Base-by-base conservation (phyloP, 2,888 invertebrate genomes). In the Campoplex capitator region DNA sequence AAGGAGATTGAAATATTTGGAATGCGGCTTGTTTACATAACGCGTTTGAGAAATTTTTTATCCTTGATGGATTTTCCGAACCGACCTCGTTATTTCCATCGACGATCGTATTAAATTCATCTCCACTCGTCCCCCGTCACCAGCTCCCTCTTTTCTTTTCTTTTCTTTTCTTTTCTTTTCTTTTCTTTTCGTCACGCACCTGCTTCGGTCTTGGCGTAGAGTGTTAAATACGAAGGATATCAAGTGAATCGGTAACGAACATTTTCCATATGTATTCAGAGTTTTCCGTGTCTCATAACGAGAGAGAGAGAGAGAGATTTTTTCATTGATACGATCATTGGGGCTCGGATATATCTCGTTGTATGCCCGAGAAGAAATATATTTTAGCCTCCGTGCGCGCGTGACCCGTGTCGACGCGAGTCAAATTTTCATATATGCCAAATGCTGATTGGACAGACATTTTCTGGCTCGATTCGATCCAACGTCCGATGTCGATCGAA, bases 1-100 rank as follows among this genome's bases (percentile, higher is more conserved):
- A 62, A 32, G 16, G 32, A 62, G 48, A 13, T n/a, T 18, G 32
- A 3, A 62, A 45, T 32, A 42, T 71, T 80, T 58, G 2, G 71
- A 32, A 62, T 62, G 70, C 68, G 32, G 11, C n/a, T 54, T 71
- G 38, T 71, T 45, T 45, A 48, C 68, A 68, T 70, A 58, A 80
- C 48, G 73, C 71, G 80, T 32, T 58, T 3, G 28, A 58, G 28
- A 9, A 28, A 58, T 3, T 58, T 13, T 32, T 58, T 58, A 58
- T 58, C 28, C 28, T 32, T 4, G 4, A 58, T 58, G 28, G 28
- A 28, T 32, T 58, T 32, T 58, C 28, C 58, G 51, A 18, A 28
- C 28, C 28, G 13, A 58, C 58, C 28, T 28, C 28, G 3, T 58
- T 28, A 0, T 23, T 23, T 28, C 28, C 3, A 8, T 58, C 4